Evolutionary conservation across 2,113 vertebrate genomes (phyloP).

Genomic region (Anarrhichthys ocellatus): DNA sequence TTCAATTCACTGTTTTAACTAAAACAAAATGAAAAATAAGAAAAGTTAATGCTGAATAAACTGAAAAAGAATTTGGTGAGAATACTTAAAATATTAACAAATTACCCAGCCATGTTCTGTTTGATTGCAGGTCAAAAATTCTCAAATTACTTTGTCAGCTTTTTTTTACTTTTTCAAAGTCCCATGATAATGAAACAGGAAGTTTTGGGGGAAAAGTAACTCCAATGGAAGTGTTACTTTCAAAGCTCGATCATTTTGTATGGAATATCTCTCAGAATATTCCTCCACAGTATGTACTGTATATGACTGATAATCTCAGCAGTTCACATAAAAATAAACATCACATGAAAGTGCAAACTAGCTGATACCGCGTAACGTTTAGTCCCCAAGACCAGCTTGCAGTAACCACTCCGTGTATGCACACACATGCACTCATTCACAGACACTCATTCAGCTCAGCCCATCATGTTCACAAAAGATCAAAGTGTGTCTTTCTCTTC

Average conservation of each 20-base stretch:
- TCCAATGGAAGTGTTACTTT: background rate
- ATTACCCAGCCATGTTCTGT: background rate
- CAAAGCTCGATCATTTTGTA: background rate
- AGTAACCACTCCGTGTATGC: constrained; percentile 23
- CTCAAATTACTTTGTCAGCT: background rate
- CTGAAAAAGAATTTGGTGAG: background rate
- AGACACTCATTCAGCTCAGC: constrained; percentile 63
- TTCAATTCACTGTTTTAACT: background rate
- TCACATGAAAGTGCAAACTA: background rate
- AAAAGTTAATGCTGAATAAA: too few species aligned
- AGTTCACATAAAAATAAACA: constrained; percentile 8
- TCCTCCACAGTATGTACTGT: background rate
- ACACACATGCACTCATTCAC: constrained; percentile 58
- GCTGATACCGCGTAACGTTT: constrained; percentile 23
- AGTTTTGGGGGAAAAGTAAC: background rate
- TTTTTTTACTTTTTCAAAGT: background rate
- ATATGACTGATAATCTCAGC: background rate
- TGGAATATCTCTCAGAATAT: background rate
- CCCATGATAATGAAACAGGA: background rate
- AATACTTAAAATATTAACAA: background rate
- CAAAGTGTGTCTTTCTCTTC: constrained; percentile 76
- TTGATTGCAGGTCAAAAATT: background rate
- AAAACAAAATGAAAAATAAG: background rate
- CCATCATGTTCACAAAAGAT: constrained; percentile 77
- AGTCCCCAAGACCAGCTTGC: constrained; percentile 21